phyloP scores from a whole-genome alignment of 2,113 vertebrate genomes.

The Alethe diademata region DNA sequence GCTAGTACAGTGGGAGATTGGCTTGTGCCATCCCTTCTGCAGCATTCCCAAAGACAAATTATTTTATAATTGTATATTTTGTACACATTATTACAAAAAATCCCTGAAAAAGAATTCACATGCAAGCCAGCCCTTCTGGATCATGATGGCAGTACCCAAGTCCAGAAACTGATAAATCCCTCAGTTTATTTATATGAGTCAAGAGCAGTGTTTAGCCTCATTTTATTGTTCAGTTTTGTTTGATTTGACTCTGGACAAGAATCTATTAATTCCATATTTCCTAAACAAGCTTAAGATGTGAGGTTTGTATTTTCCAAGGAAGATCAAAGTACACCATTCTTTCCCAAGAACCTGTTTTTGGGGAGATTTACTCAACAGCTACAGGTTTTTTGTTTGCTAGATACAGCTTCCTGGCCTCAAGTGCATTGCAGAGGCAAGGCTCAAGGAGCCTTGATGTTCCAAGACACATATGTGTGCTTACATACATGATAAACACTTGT shows the following conservation, averaged over 20 bases:
- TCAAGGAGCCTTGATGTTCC: not conserved
- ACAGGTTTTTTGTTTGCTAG: not conserved
- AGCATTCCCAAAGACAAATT: not conserved
- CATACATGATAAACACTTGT: not conserved
- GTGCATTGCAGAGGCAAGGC: not conserved
- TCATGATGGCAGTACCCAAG: not conserved
- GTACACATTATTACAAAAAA: not conserved
- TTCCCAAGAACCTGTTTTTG: not conserved
- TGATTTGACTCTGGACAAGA: not conserved
- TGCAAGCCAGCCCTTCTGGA: not conserved
- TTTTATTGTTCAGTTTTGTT: not conserved
- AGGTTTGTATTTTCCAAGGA: not conserved
- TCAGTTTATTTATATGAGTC: not conserved
- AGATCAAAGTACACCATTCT: not conserved
- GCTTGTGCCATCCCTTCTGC: not conserved
- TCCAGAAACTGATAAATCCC: not conserved
- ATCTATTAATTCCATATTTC: not conserved
- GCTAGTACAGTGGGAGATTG: not conserved
- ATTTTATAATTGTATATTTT: not conserved
- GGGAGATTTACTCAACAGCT: not conserved
- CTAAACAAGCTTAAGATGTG: not conserved
- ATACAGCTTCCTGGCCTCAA: not conserved
- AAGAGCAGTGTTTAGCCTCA: not conserved
- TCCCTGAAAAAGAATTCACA: not conserved
- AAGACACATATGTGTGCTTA: rapidly evolving